Percentiles rank a stretch among this genome's conserved stretches.
phyloP scores from a whole-genome alignment of 2,113 vertebrate genomes.

The Etia nguti region DNA sequence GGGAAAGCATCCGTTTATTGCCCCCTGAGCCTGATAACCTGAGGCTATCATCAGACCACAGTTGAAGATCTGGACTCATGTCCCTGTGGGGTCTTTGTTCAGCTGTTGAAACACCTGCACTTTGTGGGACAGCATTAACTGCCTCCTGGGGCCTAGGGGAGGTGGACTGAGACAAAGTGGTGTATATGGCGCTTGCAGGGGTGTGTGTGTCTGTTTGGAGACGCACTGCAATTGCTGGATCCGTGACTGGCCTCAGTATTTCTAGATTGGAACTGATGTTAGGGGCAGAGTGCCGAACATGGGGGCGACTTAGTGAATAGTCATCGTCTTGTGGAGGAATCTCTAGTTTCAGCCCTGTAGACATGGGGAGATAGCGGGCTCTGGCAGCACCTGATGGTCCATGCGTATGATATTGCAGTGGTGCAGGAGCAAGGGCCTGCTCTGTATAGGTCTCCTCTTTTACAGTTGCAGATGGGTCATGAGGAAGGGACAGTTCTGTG shows the following conservation, averaged over 20 bases:
- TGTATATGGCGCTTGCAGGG: constrained; percentile 87
- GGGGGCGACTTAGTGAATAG: constrained; percentile 23
- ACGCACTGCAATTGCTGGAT: constrained; percentile 84
- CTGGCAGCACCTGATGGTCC: constrained; percentile 80
- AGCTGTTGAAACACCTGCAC: constrained; percentile 57
- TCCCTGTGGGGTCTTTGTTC: constrained; percentile 71
- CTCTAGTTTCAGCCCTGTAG: constrained; percentile 83
- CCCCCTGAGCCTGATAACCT: constrained; percentile 74
- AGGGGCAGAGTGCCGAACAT: constrained; percentile 55
- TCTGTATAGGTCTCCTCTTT: constrained; percentile 26
- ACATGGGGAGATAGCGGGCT: constrained; percentile 82
- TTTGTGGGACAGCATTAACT: constrained; percentile 66
- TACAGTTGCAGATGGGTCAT: not conserved
- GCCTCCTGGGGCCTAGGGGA: constrained; percentile 75
- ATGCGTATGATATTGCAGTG: constrained; percentile 70
- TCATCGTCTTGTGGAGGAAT: constrained; percentile 64
- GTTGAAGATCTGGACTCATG: constrained; percentile 56
- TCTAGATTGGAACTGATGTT: constrained; percentile 73
- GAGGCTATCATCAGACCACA: constrained; percentile 62
- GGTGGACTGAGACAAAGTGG: constrained; percentile 85
- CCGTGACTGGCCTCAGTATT: constrained; percentile 68
- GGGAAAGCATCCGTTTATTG: constrained; percentile 90
- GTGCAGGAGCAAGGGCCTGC: not conserved
- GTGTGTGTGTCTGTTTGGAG: constrained; percentile 84
- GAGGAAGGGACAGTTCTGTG: constrained; percentile 5